Evolutionary conservation across 1,140 invertebrate genomes (phyloP), one percentile per base, ranked within the genome.

Genomic region (Ceratina calcarata): DNA sequence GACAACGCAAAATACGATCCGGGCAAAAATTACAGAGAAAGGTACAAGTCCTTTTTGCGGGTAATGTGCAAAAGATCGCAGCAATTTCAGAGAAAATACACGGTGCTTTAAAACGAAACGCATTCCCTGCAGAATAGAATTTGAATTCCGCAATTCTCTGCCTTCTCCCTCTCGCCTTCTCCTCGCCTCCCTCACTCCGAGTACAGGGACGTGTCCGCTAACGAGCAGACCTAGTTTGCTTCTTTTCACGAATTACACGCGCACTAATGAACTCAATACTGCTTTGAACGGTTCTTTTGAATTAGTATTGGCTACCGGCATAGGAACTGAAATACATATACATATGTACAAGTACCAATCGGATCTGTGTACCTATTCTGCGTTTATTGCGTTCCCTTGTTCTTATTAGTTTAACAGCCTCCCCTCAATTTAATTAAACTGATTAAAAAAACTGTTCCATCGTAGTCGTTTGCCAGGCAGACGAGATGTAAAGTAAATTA

Each of bases 1-100:
- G 64, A 66, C 64, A 45, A 51, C 37, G 45, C n/a, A 22, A 66
- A 66, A 66, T 16, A 66, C 37, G 37, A 66, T 12, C 45, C n/a
- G 37, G 22, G 37, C n/a, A 22, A 51, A 49, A 51, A 49, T 66
- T 20, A 51, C 64, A 66, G 37, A 20, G 37, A 20, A 66, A 51
- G 64, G 8, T 27, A 15, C 37, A 18, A 15, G 37, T 66, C 37
- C 37, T 20, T 22, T 51, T 15, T 49, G 8, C n/a, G 37, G 10
- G 37, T 51, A 66, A 66, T 22, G 45, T 32, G 64, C 64, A 49
- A 49, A 66, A 51, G 64, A 49, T 66, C 32, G 62, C 18, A 3
- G 37, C 64, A 66, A 66, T 51, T 51, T 51, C 24, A 2, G 64
- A 13, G 37, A 15, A 37, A 62, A 62, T 18, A 62, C 13, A 62